Evolutionary conservation across 2,888 invertebrate species (phyloP).

Genomic region (Xestoiulus laeticollis): DNA sequence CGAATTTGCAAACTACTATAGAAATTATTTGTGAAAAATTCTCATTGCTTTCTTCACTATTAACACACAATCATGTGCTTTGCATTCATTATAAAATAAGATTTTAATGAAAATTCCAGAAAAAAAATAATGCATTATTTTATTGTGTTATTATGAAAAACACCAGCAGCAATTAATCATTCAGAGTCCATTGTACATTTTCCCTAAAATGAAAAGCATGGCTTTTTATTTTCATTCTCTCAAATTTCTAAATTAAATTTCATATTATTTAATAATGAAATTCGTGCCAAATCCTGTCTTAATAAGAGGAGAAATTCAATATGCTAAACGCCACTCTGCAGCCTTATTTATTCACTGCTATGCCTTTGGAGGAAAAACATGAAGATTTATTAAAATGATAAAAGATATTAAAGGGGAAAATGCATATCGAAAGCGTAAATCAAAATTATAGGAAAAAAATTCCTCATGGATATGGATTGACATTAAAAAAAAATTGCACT

Average conservation of each 20-base stretch:
- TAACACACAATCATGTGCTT: background rate
- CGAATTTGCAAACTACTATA: too few relatives aligned
- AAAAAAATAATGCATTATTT: background rate
- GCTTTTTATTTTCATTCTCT: background rate
- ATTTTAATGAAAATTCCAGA: background rate
- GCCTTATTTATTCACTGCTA: slow-evolving; percentile 1
- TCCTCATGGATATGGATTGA: too few relatives aligned
- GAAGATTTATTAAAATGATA: background rate
- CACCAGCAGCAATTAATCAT: background rate
- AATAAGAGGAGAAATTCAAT: background rate
- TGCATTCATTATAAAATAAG: background rate
- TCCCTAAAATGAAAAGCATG: background rate
- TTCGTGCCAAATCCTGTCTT: background rate
- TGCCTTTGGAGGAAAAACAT: background rate
- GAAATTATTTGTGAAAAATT: too few relatives aligned
- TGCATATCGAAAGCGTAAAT: background rate
- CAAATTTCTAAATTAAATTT: slow-evolving; percentile 26
- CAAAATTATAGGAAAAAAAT: too few relatives aligned
- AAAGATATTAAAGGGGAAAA: background rate
- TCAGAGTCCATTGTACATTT: background rate
- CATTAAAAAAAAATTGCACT: too few relatives aligned
- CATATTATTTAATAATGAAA: slow-evolving; percentile 8
- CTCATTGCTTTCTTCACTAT: background rate
- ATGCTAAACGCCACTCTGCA: background rate
- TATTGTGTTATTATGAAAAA: background rate